Percentiles rank a stretch among this genome's conserved stretches.
phyloP scores from a whole-genome alignment of 2,113 vertebrate genomes.

The Peromyscus californicus region DNA sequence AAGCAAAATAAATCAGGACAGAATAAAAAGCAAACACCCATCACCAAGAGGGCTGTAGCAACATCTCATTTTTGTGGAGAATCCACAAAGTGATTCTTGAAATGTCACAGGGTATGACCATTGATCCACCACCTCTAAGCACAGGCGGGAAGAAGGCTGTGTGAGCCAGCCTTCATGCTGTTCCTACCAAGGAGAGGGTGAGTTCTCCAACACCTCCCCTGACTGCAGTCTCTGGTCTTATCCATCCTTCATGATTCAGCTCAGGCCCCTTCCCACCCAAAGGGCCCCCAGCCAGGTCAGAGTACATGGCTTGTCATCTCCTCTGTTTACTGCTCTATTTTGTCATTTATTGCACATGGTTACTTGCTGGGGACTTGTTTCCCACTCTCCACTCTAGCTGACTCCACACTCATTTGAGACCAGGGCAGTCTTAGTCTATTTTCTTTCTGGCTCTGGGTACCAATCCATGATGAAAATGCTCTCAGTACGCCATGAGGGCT shows the following conservation, averaged over 20 bases:
- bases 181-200: neutral
- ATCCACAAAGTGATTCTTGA: neutral
- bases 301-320: neutral
- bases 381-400: neutral
- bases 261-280: neutral
- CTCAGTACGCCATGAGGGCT: too few species aligned
- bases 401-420: neutral
- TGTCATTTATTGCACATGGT: rapidly evolving
- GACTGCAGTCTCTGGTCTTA: neutral
- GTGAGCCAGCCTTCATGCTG: neutral
- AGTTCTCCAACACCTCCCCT: rapidly evolving
- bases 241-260: neutral
- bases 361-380: neutral
- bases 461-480: rapidly evolving
- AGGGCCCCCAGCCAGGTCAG: too few species aligned
- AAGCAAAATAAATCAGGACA: neutral
- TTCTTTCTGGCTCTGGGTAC: neutral
- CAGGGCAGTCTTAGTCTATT: neutral
- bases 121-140: neutral
- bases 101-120: neutral
- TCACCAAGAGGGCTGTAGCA: too few species aligned
- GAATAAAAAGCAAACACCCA: neutral
- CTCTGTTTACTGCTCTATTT: neutral
- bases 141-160: neutral
- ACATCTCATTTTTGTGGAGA: too few species aligned